Conservation (phyloP, 2,797 vertebrate species). For the Amblyopsis hoosieri region DNA sequence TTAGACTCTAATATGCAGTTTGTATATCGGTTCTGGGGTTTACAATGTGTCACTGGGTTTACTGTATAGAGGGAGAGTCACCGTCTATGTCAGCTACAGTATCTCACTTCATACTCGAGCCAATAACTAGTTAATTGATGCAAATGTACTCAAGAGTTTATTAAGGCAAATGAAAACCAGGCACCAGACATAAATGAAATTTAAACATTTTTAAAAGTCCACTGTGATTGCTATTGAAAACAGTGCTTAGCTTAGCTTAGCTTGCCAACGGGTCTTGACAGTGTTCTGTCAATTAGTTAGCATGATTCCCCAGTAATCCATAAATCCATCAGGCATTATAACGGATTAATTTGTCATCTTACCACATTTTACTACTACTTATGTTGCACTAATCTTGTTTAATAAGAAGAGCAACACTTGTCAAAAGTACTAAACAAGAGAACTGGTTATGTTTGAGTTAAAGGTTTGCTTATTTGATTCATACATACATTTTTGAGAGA, state of each 20-base stretch:
- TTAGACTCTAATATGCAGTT: background rate
- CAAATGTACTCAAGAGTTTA: constrained; percentile 38
- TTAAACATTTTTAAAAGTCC: constrained; percentile 10
- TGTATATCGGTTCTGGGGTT: background rate
- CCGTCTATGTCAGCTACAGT: background rate
- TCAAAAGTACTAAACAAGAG: constrained; percentile 19
- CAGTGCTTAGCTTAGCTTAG: constrained; percentile 8
- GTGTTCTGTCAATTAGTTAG: constrained; percentile 40
- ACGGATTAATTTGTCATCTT: constrained; percentile 20
- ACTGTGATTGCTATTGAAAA: constrained; percentile 32
- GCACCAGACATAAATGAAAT: constrained; percentile 7
- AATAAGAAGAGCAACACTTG: constrained; percentile 26
- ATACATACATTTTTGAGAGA: constrained; percentile 53
- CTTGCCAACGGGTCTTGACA: constrained; percentile 25
- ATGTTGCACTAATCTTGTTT: constrained; percentile 36
- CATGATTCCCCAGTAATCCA: constrained; percentile 35
- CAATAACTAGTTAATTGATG: constrained; percentile 42
- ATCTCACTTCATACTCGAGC: constrained; percentile 34
- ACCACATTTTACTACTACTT: background rate
- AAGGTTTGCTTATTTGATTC: constrained; percentile 60
- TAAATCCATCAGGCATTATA: constrained; percentile 44
- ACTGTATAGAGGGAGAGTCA: background rate
- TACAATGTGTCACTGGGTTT: background rate
- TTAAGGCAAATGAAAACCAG: constrained; percentile 49
- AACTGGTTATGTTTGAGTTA: constrained; percentile 11